Evolutionary conservation across 2,888 invertebrate genomes (phyloP), one percentile per base, ranked within the genome.

Genomic region (Xylocampa areola): DNA sequence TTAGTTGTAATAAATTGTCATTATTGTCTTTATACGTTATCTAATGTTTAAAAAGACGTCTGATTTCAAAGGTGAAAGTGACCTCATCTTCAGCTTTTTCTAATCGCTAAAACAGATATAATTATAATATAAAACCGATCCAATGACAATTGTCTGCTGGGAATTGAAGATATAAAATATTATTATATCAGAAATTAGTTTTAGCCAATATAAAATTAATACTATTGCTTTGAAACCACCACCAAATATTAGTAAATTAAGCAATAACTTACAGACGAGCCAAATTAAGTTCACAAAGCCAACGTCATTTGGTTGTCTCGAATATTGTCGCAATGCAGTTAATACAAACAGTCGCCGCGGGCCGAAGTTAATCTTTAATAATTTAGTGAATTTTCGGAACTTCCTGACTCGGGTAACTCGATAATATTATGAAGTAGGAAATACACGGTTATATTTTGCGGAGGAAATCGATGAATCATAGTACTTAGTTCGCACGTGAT

Each of bases 241-340:
- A 0, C 10, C 14, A 41, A 43, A 14, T 4, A 10, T 58, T 11
- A 10, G 5, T 25, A 11, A 16, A 25, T 21, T 10, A 17, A 21
- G 23, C 13, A 17, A 30, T 44, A 40, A 32, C 27, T 36, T 16
- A 30, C 7, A 5, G 8, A 14, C 17, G 21, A 19, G 11, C 10
- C 10, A 37, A 37, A 14, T 30, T 21, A 14, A 49, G 32, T 50
- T 51, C 10, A 7, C 11, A 3, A 37, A 39, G 32, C 43, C n/a
- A 47, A 17, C 37, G 11, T 51, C 33, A 16, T 25, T 16, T 11
- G 8, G 6, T 45, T 67, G 52, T 44, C 47, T 51, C 10, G 35
- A 48, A 45, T 65, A 60, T 48, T 68, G 64, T 68, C 52, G 64
- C 68, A 61, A 35, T 61, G 64, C 68, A 65, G 68, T 60, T 43